Evolutionary conservation across 2,888 invertebrate species (phyloP).

Genomic region (Agrochola macilenta): DNA sequence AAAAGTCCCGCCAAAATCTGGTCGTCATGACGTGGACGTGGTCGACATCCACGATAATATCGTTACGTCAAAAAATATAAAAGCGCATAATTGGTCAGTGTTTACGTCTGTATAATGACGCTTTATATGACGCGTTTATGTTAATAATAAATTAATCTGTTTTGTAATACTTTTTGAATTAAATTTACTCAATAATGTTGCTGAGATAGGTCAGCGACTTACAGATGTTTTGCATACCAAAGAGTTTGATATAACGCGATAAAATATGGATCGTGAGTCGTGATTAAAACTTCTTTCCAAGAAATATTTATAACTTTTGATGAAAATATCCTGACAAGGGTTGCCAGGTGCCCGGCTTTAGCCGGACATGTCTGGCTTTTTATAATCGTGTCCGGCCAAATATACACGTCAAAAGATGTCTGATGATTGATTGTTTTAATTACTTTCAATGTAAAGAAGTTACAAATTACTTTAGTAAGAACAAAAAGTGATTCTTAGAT

Average conservation of each 20-base stretch:
- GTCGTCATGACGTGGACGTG: too few relatives aligned
- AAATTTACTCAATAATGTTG: background rate
- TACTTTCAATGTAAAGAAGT: too few relatives aligned
- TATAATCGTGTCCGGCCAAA: too few relatives aligned
- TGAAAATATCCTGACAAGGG: background rate
- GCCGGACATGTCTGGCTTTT: too few relatives aligned
- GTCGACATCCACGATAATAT: too few relatives aligned
- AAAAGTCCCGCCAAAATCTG: too few relatives aligned
- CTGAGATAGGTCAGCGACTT: slow-evolving; percentile 33
- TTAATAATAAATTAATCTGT: slow-evolving; percentile 6
- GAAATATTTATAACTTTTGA: background rate
- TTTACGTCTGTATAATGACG: slow-evolving; percentile 31
- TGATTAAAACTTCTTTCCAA: background rate
- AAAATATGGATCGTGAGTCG: background rate
- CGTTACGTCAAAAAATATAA: background rate
- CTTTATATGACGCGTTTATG: background rate
- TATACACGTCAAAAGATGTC: too few relatives aligned
- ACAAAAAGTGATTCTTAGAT: too few relatives aligned
- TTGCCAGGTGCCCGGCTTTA: too few relatives aligned
- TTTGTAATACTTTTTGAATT: background rate
- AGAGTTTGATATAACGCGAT: too few relatives aligned
- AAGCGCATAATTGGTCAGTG: slow-evolving; percentile 1
- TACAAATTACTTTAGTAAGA: too few relatives aligned
- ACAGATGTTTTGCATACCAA: slow-evolving; percentile 1
- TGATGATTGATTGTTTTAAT: too few relatives aligned